These are phyloP conservation scores for Tinamus major DNA, from an alignment of 2,797 vertebrate genomes.

Conservation along the genomic window DNA sequence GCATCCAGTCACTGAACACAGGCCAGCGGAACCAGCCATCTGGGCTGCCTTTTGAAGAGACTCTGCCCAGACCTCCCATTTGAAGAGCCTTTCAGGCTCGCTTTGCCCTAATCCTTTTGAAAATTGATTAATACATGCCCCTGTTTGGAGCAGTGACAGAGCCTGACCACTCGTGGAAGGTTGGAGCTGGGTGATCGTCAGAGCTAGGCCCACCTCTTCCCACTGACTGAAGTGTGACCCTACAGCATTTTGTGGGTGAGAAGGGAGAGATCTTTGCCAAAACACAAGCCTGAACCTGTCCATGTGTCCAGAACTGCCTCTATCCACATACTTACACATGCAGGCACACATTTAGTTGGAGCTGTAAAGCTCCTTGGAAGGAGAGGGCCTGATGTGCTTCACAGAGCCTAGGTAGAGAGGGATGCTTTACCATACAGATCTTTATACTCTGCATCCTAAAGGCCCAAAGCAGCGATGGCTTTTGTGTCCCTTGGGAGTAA, in stretches of 20 bases:
- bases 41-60: background rate
- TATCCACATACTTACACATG: background rate
- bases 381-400: background rate
- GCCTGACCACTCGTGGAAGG: background rate
- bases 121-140: background rate
- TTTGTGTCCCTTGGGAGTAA: background rate
- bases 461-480: background rate
- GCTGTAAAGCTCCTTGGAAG: background rate
- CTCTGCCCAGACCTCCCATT: background rate
- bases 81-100: background rate
- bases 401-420: background rate
- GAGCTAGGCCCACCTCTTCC: background rate
- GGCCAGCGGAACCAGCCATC: background rate
- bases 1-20: background rate
- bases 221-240: background rate
- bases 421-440: background rate
- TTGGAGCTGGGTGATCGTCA: background rate
- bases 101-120: background rate
- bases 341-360: background rate
- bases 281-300: background rate
- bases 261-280: background rate
- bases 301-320: background rate
- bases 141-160: background rate
- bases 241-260: background rate
- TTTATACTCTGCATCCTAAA: background rate